A percentile compares a stretch with the other conserved stretches of the same genome.
Evolutionary conservation across 1,140 invertebrate genomes (phyloP).

Genomic region (Philopotamus ludificatus): DNA sequence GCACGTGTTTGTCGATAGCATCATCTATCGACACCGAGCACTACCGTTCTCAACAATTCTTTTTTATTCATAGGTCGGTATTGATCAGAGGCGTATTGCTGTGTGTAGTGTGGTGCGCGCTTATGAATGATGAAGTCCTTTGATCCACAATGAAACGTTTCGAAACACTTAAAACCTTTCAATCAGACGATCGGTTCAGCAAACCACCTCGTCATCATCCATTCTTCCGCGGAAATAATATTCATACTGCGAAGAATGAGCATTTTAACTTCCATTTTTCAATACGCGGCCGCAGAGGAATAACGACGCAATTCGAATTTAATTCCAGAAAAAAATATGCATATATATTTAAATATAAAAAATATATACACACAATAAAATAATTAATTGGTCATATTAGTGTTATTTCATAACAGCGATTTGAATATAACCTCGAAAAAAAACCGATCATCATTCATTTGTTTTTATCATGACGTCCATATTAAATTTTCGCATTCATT

Average conservation of each 20-base stretch:
- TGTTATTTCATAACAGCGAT: no score
- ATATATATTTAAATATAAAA: neutral
- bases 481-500: no score
- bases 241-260: neutral
- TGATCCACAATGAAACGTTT: constrained; percentile 23
- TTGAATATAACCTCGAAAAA: no score
- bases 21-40: no score
- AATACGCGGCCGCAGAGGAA: neutral
- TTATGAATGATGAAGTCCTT: constrained; percentile 5
- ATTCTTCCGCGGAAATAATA: constrained; percentile 21
- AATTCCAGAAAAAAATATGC: neutral
- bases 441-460: no score
- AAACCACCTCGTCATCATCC: constrained; percentile 23
- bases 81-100: neutral
- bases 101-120: neutral
- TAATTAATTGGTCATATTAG: no score
- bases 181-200: constrained; percentile 20
- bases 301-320: neutral
- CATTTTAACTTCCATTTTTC: constrained; percentile 9
- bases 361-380: no score
- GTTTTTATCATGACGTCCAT: no score
- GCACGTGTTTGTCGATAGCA: no score
- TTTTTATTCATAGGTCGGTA: neutral
- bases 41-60: no score
- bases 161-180: constrained; percentile 32